These are phyloP conservation scores for Macrophya alboannulata DNA, from an alignment of 2,888 invertebrate species.

Conservation along the genomic window DNA sequence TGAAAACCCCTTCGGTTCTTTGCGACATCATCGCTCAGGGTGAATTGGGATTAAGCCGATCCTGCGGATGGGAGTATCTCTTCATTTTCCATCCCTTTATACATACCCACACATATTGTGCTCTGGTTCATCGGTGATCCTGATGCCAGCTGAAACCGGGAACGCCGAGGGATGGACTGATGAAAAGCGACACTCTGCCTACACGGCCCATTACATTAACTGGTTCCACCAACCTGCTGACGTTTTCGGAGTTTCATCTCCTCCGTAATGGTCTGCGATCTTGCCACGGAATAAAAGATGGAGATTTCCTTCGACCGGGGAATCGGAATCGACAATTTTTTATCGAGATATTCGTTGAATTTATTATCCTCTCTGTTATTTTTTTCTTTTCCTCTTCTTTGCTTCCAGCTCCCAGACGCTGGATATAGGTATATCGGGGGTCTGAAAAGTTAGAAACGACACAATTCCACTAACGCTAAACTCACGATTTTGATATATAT, in stretches of 20 bases:
- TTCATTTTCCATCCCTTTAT: slow-evolving; percentile 64
- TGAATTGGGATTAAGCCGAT: slow-evolving; percentile 41
- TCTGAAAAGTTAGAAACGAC: background rate
- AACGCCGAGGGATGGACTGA: slow-evolving; percentile 1
- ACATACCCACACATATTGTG: background rate
- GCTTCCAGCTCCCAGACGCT: background rate
- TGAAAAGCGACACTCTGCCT: slow-evolving; percentile 43
- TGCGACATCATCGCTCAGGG: slow-evolving; percentile 46
- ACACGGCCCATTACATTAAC: slow-evolving; percentile 34
- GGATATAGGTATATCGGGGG: background rate
- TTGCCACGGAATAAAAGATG: background rate
- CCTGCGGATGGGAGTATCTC: slow-evolving; percentile 65
- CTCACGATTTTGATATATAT: slow-evolving; percentile 17
- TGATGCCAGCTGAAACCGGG: background rate
- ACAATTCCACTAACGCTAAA: slow-evolving; percentile 24
- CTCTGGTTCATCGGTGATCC: background rate
- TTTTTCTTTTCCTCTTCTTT: no score
- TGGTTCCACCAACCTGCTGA: slow-evolving; percentile 40
- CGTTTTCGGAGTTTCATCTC: slow-evolving; percentile 35
- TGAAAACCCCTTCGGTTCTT: background rate
- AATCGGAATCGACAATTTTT: background rate
- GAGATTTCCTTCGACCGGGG: slow-evolving; percentile 12
- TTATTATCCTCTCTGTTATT: background rate
- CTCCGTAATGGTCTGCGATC: slow-evolving; percentile 9
- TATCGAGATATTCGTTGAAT: background rate